Evolutionary conservation across 2,113 vertebrate genomes (phyloP), one percentile per base, ranked within the genome.

Genomic region (Misgurnus mizolepis): DNA sequence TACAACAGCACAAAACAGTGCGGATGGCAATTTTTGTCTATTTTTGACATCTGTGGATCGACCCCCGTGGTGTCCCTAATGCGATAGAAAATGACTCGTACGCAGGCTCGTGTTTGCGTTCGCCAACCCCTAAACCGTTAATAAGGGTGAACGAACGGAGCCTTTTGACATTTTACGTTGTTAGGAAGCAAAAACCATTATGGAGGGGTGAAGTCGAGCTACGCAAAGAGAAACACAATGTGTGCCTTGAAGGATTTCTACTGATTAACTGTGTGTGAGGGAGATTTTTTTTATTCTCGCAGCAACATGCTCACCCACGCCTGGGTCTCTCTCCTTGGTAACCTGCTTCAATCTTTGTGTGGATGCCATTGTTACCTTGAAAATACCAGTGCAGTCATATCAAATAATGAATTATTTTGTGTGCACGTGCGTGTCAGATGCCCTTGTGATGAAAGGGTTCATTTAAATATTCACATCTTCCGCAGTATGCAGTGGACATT

Each of bases 381-480:
- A 75, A 75, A 75, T 75, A 62, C 58, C 72, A 62, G 34, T 8
- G 43, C n/a, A 45, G 43, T 74, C 17, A 61, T 64, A 64, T 34
- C 7, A 49, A 75, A 41, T 34, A 75, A 75, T 67, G 67, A 67
- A 27, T 41, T 9, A 40, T 15, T 76, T 78, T 56, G 14, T 66
- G 27, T 41, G 27, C 8, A 1, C 61, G 60, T 61, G 40, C 53
- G 10, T 55, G 7, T n/a, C 27, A 18, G 49, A 79, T 5, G 79
- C 84, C 85, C 87, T 87, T 87, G 85, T 85, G 83, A 83, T 41
- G 68, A 53, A 80, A 82, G 85, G 39, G 67, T 68, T 73, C 39
- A 53, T 86, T 79, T 83, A 84, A 88, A 87, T 89, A 89, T 86
- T 87, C 64, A 88, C 81, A 82, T 15, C 64, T 34, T 34, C 27